Conservation (phyloP, 2,888 invertebrate species). For the Caenorhabditis doughertyi region DNA sequence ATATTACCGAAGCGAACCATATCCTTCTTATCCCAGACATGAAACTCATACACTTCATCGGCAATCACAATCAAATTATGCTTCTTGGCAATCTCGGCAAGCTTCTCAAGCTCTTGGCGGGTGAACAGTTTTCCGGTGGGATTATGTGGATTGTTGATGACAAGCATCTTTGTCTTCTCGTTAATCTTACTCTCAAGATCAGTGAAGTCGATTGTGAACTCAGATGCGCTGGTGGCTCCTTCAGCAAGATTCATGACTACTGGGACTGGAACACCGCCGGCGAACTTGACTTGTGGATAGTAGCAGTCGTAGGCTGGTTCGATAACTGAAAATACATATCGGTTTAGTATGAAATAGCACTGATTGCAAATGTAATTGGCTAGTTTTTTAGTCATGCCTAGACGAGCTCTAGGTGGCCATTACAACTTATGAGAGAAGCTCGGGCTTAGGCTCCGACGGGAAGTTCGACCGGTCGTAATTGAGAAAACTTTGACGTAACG, state of each 20-base stretch:
- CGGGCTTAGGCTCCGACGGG: too few relatives aligned
- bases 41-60: constrained; percentile 99
- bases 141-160: constrained; percentile 98
- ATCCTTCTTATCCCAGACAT: constrained; percentile 91
- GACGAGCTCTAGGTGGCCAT: too few relatives aligned
- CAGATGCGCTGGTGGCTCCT: constrained; percentile 82
- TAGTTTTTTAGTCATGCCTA: too few relatives aligned
- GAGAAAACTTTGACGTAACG: too few relatives aligned
- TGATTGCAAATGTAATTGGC: too few relatives aligned
- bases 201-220: constrained; percentile 92
- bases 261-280: constrained; percentile 91
- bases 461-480: too few relatives aligned
- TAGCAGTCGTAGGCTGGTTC: constrained; percentile 99
- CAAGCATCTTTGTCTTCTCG: constrained; percentile 92
- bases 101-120: constrained; percentile 85
- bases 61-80: constrained; percentile 93
- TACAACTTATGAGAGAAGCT: too few relatives aligned
- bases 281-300: constrained; percentile 93
- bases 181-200: constrained; percentile 91
- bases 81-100: constrained; percentile 93
- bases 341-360: too few relatives aligned
- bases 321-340: constrained; percentile 86
- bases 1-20: constrained; percentile 90
- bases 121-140: constrained; percentile 91
- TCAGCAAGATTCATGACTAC: constrained; percentile 89